A percentile compares a stretch with the other conserved stretches of the same genome.
Conservation (phyloP, 2,888 invertebrate species). For the Acanthosepion esculentum region DNA sequence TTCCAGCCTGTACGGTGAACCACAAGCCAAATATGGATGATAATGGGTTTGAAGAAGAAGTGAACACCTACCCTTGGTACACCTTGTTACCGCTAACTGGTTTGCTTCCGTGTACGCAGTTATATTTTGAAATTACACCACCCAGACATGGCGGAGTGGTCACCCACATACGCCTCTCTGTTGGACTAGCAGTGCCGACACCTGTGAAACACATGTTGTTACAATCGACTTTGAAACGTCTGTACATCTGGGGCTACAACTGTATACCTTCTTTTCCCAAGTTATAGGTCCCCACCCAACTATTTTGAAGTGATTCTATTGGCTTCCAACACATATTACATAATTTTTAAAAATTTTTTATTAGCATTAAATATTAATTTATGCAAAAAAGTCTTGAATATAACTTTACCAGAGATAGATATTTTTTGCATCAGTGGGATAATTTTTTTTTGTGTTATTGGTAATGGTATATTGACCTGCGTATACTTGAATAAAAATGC, state of each 20-base stretch:
- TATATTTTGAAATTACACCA: background rate
- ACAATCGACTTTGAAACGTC: background rate
- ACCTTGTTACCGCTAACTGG: background rate
- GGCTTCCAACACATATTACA: background rate
- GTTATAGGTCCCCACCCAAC: background rate
- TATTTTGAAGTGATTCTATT: background rate
- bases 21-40: background rate
- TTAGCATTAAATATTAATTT: no score
- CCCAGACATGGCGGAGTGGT: background rate
- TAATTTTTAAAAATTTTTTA: no score
- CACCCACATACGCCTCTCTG: background rate
- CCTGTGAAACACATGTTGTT: background rate
- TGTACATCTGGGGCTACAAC: background rate
- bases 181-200: background rate
- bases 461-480: no score
- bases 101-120: background rate
- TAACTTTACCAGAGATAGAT: no score
- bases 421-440: no score
- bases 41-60: background rate
- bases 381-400: no score
- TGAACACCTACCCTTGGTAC: background rate
- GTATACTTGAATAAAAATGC: no score
- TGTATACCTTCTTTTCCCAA: constrained; percentile 20
- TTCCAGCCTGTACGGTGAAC: background rate
- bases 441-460: no score